A percentile compares a stretch with the other conserved stretches of the same genome.
phyloP scores from a whole-genome alignment of 2,797 vertebrate genomes.

The Coilia nasus region DNA sequence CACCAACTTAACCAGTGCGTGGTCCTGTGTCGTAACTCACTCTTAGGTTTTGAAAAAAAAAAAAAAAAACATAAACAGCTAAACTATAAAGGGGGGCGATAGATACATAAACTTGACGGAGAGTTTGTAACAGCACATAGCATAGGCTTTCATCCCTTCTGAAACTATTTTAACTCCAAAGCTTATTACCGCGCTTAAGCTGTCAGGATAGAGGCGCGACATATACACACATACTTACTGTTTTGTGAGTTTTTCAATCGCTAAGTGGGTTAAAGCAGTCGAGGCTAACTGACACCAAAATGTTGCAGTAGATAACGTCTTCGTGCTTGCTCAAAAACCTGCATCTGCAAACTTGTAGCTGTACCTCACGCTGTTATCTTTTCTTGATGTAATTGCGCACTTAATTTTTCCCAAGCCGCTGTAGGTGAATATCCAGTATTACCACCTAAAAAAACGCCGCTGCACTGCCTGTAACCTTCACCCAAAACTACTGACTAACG shows the following conservation, averaged over 20 bases:
- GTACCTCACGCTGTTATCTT: conserved; percentile 1
- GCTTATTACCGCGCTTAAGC: not conserved
- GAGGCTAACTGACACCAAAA: not conserved
- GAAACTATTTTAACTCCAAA: conserved; percentile 19
- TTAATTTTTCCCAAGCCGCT: not conserved
- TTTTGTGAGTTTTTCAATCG: not conserved
- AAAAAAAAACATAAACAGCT: not conserved
- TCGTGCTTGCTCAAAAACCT: not conserved
- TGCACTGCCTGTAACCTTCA: not conserved
- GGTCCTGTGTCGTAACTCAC: not conserved
- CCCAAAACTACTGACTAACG: not conserved
- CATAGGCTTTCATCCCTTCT: not conserved
- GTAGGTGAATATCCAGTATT: not conserved
- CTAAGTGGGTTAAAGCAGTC: not conserved
- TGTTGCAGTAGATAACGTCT: not conserved
- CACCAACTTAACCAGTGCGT: not conserved
- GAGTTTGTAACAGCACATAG: not conserved
- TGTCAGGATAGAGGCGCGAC: not conserved
- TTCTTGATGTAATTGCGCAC: not conserved
- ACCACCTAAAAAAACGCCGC: not conserved
- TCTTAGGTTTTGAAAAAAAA: not conserved
- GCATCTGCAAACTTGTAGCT: conserved; percentile 7
- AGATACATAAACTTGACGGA: not conserved
- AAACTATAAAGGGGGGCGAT: no score
- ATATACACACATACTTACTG: not conserved